Evolutionary conservation across 1,140 invertebrate species (phyloP).

Genomic region (Camponotus floridanus): DNA sequence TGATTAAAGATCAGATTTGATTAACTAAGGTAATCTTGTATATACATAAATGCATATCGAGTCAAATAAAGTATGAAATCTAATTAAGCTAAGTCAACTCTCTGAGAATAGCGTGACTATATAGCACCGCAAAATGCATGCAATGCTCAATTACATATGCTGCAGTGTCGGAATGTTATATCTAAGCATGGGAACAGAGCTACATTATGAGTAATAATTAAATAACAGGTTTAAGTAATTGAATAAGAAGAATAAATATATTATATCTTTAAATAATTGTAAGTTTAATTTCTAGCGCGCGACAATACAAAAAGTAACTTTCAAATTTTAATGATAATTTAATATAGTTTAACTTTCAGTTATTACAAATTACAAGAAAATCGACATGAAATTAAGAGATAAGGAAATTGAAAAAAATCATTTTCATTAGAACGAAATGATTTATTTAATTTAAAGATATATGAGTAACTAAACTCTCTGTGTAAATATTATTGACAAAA

Average conservation of each 20-base stretch:
- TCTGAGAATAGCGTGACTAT: not conserved
- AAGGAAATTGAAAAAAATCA: not conserved
- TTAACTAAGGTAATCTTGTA: constrained; percentile 26
- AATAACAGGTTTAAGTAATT: not conserved
- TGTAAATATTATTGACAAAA: not conserved
- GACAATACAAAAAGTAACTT: not conserved
- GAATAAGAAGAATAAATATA: not conserved
- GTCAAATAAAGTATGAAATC: constrained; percentile 15
- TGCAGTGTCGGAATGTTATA: not conserved
- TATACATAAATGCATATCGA: not conserved
- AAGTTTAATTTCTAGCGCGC: not conserved
- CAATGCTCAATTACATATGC: constrained; percentile 10
- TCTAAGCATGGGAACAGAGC: not conserved
- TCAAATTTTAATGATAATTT: not conserved
- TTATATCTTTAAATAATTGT: too few relatives aligned
- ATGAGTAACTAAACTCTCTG: not conserved
- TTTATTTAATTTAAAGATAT: not conserved
- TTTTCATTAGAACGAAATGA: not conserved
- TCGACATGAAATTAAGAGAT: not conserved
- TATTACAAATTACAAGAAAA: not conserved
- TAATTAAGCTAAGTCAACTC: not conserved
- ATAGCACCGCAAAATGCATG: constrained; percentile 1
- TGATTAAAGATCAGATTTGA: constrained; percentile 24
- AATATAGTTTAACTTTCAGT: not conserved
- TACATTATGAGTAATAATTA: not conserved